Percentiles rank a stretch among this genome's conserved stretches.
phyloP scores from a whole-genome alignment of 2,113 vertebrate species.

The Nesospiza acunhae region DNA sequence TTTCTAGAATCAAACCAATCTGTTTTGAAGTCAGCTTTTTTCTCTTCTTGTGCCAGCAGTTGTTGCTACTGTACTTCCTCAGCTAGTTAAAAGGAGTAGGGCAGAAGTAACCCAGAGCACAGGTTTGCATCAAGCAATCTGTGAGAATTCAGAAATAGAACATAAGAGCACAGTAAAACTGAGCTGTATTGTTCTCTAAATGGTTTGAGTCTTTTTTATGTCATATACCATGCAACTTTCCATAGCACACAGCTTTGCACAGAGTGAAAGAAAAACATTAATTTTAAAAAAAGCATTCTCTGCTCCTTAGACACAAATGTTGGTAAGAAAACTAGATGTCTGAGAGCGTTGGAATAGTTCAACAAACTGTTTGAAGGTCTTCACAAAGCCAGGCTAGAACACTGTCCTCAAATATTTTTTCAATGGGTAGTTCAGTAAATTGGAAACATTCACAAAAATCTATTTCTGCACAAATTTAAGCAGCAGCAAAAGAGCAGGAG shows the following conservation, averaged over 20 bases:
- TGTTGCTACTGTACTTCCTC: not conserved
- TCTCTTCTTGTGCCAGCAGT: not conserved
- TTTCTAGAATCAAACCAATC: not conserved
- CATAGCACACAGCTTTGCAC: not conserved
- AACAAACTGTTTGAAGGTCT: not conserved
- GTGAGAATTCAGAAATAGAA: not conserved
- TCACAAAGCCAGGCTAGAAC: not conserved
- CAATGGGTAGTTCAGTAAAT: not conserved
- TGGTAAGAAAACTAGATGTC: not conserved
- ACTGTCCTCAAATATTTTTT: not conserved
- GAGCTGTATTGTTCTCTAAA: not conserved
- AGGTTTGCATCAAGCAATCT: not conserved
- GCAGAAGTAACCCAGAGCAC: not conserved
- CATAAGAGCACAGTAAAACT: not conserved
- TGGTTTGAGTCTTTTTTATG: not conserved
- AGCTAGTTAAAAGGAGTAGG: not conserved
- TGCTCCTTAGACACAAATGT: not conserved
- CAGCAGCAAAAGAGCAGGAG: not conserved
- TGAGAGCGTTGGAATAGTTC: not conserved
- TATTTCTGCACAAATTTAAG: not conserved
- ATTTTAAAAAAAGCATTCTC: not conserved
- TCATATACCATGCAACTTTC: not conserved
- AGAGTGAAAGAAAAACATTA: not conserved
- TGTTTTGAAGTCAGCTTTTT: not conserved
- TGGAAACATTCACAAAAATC: not conserved